Conservation (phyloP, 2,113 vertebrate genomes). For the Rhea pennata region DNA sequence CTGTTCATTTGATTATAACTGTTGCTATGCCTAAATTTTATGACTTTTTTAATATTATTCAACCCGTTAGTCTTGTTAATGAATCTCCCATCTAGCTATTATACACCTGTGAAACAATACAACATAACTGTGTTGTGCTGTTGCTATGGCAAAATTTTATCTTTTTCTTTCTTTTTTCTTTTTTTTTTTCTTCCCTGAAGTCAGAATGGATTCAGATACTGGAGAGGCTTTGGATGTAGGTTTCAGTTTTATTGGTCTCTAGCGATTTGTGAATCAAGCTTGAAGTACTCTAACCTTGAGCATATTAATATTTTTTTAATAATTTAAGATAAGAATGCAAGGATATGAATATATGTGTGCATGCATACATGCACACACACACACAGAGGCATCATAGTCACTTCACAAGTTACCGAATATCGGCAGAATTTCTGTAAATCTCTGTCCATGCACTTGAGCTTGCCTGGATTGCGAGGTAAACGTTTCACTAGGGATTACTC, state of each 20-base stretch:
- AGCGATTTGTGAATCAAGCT: neutral
- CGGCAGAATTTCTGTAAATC: neutral
- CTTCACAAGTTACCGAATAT: neutral
- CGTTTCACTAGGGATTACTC: slow-evolving; percentile 41
- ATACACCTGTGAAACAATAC: neutral
- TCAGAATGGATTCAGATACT: neutral
- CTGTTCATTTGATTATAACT: neutral
- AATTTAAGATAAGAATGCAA: neutral
- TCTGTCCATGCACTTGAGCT: slow-evolving; percentile 31
- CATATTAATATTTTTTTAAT: neutral
- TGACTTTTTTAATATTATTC: neutral
- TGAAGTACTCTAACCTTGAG: neutral
- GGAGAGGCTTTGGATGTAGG: neutral
- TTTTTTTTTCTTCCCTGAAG: neutral
- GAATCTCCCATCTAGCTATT: neutral
- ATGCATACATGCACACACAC: neutral
- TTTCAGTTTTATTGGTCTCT: neutral
- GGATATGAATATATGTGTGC: neutral
- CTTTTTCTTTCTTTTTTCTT: neutral
- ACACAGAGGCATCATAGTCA: neutral
- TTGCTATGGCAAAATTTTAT: neutral
- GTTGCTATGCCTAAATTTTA: neutral
- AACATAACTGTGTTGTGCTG: neutral
- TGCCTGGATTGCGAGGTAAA: slow-evolving; percentile 47
- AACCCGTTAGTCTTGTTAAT: neutral